Evolutionary conservation across 1,140 invertebrate species (phyloP).

Genomic region (Drosophila saltans): DNA sequence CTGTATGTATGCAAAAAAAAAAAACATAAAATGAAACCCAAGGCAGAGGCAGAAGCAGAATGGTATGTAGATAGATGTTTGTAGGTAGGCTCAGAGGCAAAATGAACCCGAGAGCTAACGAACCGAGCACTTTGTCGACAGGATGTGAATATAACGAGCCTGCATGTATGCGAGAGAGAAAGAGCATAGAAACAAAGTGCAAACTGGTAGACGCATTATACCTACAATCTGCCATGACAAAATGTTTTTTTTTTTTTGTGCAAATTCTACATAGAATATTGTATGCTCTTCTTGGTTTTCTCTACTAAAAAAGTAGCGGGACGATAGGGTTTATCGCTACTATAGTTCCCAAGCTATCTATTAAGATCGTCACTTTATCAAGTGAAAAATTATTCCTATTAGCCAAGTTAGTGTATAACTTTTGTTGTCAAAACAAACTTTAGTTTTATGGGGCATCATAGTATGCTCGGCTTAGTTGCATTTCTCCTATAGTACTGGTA

Average conservation of each 20-base stretch:
- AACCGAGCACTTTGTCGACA: slow-evolving; percentile 61
- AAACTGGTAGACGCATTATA: slow-evolving; percentile 52
- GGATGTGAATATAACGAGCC: slow-evolving; percentile 74
- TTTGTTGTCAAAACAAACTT: not conserved
- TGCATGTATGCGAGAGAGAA: slow-evolving; percentile 26
- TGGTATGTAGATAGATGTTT: too few species aligned
- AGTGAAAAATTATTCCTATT: not conserved
- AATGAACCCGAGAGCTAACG: slow-evolving; percentile 42
- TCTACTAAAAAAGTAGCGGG: too few species aligned
- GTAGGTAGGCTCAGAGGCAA: slow-evolving; percentile 9
- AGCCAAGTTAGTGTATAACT: not conserved
- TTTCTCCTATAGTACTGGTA: slow-evolving; percentile 23
- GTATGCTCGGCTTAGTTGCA: slow-evolving; percentile 61
- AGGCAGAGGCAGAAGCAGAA: not conserved
- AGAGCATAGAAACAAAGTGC: slow-evolving; percentile 57
- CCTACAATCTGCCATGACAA: slow-evolving; percentile 18
- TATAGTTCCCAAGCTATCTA: too few species aligned
- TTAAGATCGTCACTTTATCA: too few species aligned
- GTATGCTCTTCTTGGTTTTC: not conserved
- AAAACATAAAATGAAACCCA: slow-evolving; percentile 45
- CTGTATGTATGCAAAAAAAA: slow-evolving; percentile 53
- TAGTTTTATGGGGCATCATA: slow-evolving; percentile 28
- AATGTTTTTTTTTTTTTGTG: not conserved
- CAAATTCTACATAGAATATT: not conserved
- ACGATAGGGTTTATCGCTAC: too few species aligned